Percentiles rank a stretch among this genome's conserved stretches.
Evolutionary conservation across 2,888 invertebrate species (phyloP).

Genomic region (Drosophila diplacantha): DNA sequence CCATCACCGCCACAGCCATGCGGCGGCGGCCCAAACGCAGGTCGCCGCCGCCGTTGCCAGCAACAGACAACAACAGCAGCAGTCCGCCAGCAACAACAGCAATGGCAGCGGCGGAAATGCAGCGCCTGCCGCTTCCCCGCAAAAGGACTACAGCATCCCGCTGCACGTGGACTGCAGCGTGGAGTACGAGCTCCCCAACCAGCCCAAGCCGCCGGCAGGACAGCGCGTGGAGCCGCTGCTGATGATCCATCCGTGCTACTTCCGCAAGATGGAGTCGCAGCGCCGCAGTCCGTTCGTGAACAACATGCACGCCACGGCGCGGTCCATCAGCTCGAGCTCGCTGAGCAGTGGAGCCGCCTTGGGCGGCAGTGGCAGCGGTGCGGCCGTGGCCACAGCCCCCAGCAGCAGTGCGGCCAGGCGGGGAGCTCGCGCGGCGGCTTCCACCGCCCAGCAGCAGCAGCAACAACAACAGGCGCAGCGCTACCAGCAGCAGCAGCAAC

Average conservation of each 20-base stretch:
- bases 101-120: conserved; percentile 30
- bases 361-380: conserved; percentile 61
- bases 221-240: conserved; percentile 89
- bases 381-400: conserved; percentile 70
- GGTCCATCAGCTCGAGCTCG: conserved; percentile 75
- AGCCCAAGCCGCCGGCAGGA: conserved; percentile 91
- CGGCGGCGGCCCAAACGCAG: conserved; percentile 52
- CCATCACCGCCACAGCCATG: conserved; percentile 57
- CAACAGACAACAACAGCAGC: conserved; percentile 49
- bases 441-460: conserved; percentile 55
- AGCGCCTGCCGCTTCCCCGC: conserved; percentile 76
- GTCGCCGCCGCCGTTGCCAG: conserved; percentile 54
- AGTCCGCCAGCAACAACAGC: conserved; percentile 65
- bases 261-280: conserved; percentile 90
- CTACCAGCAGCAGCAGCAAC: conserved; percentile 70
- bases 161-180: conserved; percentile 94
- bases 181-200: conserved; percentile 93
- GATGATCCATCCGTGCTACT: conserved; percentile 94
- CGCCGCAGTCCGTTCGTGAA: conserved; percentile 90
- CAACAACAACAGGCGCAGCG: conserved; percentile 61
- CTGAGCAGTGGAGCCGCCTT: conserved; percentile 60
- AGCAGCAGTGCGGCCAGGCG: conserved; percentile 58
- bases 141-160: conserved; percentile 91
- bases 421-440: conserved; percentile 54
- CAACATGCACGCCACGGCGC: conserved; percentile 84